These are phyloP conservation scores for Goniozus legneri DNA, from an alignment of 1,140 invertebrate genomes.

Conservation along the genomic window DNA sequence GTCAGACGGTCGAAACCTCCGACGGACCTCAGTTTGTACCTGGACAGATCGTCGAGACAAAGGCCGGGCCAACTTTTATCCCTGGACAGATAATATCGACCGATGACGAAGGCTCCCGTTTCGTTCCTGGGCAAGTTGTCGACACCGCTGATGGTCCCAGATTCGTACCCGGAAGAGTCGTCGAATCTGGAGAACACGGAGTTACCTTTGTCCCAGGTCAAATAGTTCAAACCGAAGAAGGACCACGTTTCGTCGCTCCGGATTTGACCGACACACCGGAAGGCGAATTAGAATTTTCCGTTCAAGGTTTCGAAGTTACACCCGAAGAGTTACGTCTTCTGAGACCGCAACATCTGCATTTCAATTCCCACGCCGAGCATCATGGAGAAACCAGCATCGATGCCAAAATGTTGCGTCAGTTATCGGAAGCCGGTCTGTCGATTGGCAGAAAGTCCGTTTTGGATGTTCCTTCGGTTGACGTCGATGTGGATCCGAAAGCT, in stretches of 20 bases:
- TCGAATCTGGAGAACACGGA: conserved; percentile 62
- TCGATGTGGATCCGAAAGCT: conserved; percentile 59
- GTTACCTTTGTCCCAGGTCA: conserved; percentile 70
- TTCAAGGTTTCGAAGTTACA: conserved; percentile 72
- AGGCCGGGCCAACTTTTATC: conserved; percentile 69
- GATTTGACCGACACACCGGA: conserved; percentile 65
- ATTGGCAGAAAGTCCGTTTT: conserved; percentile 63
- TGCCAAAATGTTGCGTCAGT: conserved; percentile 63
- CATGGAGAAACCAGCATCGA: conserved; percentile 64
- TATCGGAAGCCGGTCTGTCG: conserved; percentile 68
- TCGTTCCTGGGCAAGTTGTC: conserved; percentile 72
- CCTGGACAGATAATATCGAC: conserved; percentile 72
- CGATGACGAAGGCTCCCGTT: conserved; percentile 66
- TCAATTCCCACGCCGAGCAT: conserved; percentile 54
- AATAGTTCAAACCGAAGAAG: conserved; percentile 69
- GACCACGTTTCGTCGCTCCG: conserved; percentile 67
- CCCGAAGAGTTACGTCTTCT: conserved; percentile 66
- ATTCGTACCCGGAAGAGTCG: conserved; percentile 70
- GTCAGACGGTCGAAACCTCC: conserved; percentile 67
- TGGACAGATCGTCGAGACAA: conserved; percentile 70
- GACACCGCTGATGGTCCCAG: conserved; percentile 68
- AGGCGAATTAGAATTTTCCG: conserved; percentile 66
- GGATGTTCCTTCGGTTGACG: conserved; percentile 61
- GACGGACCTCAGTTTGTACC: conserved; percentile 68
- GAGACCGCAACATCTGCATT: conserved; percentile 55